Evolutionary conservation across 2,888 invertebrate species (phyloP).

Genomic region (Cantharis flavilabris): DNA sequence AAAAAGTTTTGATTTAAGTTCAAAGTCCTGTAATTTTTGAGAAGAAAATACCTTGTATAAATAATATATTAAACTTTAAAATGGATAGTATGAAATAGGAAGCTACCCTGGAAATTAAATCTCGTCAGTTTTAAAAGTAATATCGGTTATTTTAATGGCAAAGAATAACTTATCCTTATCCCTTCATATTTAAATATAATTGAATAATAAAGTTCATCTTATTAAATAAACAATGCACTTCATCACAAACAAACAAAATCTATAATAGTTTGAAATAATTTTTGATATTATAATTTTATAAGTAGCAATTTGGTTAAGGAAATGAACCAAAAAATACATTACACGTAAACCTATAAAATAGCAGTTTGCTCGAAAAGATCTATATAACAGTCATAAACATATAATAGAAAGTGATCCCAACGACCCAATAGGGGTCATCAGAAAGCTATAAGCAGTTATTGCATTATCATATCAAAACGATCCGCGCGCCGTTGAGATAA

Average conservation of each 20-base stretch:
- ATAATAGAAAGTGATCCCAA: conserved; percentile 31
- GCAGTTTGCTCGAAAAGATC: conserved; percentile 24
- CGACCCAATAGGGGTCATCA: conserved; percentile 30
- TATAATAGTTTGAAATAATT: neutral
- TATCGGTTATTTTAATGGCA: neutral
- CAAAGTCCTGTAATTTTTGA: no score
- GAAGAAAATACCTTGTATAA: no score
- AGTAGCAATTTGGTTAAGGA: neutral
- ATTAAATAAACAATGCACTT: neutral
- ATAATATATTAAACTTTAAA: no score
- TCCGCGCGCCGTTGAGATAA: conserved; percentile 24
- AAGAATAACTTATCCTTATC: neutral
- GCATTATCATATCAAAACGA: conserved; percentile 32
- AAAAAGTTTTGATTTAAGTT: no score
- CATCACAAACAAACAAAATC: neutral
- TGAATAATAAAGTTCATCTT: neutral
- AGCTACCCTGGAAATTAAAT: neutral
- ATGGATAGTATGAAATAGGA: neutral
- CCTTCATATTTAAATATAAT: neutral
- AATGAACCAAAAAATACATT: conserved; percentile 20
- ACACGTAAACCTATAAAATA: conserved; percentile 28
- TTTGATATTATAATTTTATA: neutral
- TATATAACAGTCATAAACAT: conserved; percentile 29
- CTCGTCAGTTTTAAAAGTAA: neutral
- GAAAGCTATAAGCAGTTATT: conserved; percentile 31